Conservation (phyloP, 2,797 vertebrate genomes). For the Rhodeus uyekii region DNA sequence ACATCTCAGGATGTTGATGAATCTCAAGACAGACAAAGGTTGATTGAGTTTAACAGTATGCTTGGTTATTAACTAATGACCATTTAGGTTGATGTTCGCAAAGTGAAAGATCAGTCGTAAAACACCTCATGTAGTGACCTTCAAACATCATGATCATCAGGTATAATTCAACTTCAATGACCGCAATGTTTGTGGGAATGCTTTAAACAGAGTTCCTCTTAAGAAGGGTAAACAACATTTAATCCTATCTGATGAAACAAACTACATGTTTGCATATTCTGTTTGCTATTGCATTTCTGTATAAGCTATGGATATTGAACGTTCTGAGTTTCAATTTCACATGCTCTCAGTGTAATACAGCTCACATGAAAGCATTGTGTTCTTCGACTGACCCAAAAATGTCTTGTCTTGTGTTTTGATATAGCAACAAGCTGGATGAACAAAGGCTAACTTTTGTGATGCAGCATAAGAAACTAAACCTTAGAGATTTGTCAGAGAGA, state of each 20-base stretch:
- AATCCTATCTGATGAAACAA: constrained; percentile 10
- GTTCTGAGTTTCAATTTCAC: constrained; percentile 8
- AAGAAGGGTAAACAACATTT: not conserved
- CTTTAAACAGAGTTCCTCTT: not conserved
- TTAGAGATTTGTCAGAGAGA: constrained; percentile 33
- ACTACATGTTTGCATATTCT: constrained; percentile 14
- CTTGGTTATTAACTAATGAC: constrained; percentile 20
- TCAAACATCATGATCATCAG: not conserved
- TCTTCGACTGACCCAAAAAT: constrained; percentile 51
- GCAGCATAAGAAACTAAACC: constrained; percentile 31
- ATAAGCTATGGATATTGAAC: constrained; percentile 27
- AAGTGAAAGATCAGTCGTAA: not conserved
- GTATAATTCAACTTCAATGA: not conserved
- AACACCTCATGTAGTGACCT: not conserved
- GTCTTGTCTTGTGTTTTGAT: constrained; percentile 47
- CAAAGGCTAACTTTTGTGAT: constrained; percentile 42
- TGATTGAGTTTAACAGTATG: constrained; percentile 25
- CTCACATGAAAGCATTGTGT: constrained; percentile 32
- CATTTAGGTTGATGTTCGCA: not conserved
- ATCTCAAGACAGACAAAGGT: constrained; percentile 13
- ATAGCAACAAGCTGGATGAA: constrained; percentile 46
- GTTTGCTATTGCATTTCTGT: not conserved
- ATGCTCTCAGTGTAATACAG: constrained; percentile 27
- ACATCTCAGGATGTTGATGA: constrained; percentile 31
- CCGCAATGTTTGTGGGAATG: not conserved